Conservation (phyloP, 2,797 vertebrate genomes). For the Otolemur crassicaudatus region DNA sequence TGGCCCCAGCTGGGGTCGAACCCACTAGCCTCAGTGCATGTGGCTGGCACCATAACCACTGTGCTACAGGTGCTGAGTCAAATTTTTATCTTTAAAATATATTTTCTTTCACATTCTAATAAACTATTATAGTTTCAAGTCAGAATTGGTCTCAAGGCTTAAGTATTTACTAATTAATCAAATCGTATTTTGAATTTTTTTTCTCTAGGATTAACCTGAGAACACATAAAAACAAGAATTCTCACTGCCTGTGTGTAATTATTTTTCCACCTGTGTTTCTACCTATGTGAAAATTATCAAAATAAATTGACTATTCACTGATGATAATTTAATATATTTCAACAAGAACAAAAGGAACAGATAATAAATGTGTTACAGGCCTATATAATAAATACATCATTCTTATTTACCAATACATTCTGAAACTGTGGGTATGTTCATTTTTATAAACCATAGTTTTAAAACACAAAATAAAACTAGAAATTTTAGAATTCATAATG, state of each 20-base stretch:
- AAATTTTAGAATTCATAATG: background rate
- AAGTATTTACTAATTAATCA: background rate
- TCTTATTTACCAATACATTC: background rate
- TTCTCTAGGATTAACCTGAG: constrained; percentile 16
- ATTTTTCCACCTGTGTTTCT: no score
- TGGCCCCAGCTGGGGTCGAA: no score
- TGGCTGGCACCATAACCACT: no score
- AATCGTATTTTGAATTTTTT: background rate
- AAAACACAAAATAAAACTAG: background rate
- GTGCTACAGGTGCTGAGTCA: background rate
- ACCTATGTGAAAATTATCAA: background rate
- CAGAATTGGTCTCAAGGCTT: background rate
- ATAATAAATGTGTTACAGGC: background rate
- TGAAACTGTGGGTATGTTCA: background rate
- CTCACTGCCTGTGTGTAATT: background rate
- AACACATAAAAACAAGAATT: background rate
- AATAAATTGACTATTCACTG: background rate
- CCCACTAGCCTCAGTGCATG: no score
- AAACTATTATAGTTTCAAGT: background rate
- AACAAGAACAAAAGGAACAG: background rate
- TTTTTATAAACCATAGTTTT: background rate
- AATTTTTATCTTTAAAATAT: background rate
- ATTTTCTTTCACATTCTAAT: background rate
- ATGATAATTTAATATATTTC: background rate
- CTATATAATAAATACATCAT: background rate